Evolutionary conservation across 2,888 invertebrate species (phyloP), one percentile per base, ranked within the genome.

Genomic region (Latheticus oryzae): DNA sequence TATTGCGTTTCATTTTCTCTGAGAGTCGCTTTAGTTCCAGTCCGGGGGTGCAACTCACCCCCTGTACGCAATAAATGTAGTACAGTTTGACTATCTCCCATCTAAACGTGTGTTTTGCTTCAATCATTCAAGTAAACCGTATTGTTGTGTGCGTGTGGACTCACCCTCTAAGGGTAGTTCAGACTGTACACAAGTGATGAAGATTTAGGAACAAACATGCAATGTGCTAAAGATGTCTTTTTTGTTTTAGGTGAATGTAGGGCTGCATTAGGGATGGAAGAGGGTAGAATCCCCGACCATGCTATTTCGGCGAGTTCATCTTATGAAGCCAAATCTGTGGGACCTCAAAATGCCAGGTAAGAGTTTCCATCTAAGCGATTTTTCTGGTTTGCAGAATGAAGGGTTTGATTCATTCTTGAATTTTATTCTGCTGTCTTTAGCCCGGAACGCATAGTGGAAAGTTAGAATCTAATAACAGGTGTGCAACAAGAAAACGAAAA

Each of bases 321-420:
- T 66, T 90, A 89, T 78, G 93, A 94, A 76, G 85, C 87, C 70
- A 90, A 91, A 75, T 91, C 90, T 68, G 93, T 93, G 21, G 94
- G 94, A 42, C 93, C 94, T 19, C 88, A 91, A 70, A 91, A 92
- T 76, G 91, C 92, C 61, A 88, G 94, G 94, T 93, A 81, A 83
- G 80, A 7, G 9, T 15, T 13, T 21, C 5, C 5, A 19, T 19
- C 21, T 5, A 19, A 19, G 5, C n/a, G n/a, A n/a, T n/a, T n/a
- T n/a, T n/a, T n/a, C n/a, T n/a, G n/a, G n/a, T n/a, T n/a, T n/a
- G n/a, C n/a, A 19, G 21, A 5, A 19, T 3, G 21, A 3, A 5
- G 21, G 21, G 24, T n/a, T 23, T 23, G 23, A 23, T n/a, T 23
- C n/a, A 23, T n/a, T 23, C 2, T 23, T 23, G 23, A 7, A 8